phyloP scores from a whole-genome alignment of 1,140 invertebrate genomes.

The Oedothorax gibbosus region DNA sequence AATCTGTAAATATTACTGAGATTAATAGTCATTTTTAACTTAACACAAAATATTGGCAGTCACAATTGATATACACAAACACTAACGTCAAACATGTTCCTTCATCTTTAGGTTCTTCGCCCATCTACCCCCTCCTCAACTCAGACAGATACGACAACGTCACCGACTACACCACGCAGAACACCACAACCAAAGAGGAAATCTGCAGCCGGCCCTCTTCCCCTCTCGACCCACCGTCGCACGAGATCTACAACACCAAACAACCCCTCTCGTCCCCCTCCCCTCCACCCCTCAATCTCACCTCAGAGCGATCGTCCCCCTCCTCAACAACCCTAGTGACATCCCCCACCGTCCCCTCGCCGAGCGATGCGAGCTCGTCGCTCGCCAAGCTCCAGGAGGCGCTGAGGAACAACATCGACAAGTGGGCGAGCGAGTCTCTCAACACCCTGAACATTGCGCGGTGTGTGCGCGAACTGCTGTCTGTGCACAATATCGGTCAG shows the following conservation, averaged over 20 bases:
- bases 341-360: not conserved
- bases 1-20: too few relatives aligned
- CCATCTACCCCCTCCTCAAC: conserved; percentile 52
- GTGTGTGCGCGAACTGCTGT: conserved; percentile 92
- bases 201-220: conserved; percentile 45
- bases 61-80: not conserved
- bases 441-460: conserved; percentile 95
- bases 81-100: too few relatives aligned
- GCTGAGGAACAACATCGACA: conserved; percentile 92
- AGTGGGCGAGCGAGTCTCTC: conserved; percentile 90
- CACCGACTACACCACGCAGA: conserved; percentile 72
- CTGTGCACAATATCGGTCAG: conserved; percentile 98
- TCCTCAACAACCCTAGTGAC: conserved; percentile 6
- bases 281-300: conserved; percentile 1
- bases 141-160: conserved; percentile 80
- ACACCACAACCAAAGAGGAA: conserved; percentile 66
- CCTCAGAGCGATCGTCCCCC: conserved; percentile 7
- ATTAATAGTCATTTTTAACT: too few relatives aligned
- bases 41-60: too few relatives aligned
- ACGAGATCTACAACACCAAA: conserved; percentile 11
- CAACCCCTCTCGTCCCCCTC: conserved; percentile 31
- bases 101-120: conserved; percentile 25
- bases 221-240: conserved; percentile 32
- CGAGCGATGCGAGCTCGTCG: conserved; percentile 3
- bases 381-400: conserved; percentile 88